Base-by-base conservation (phyloP, 2,113 vertebrate genomes). In the Chitala chitala region DNA sequence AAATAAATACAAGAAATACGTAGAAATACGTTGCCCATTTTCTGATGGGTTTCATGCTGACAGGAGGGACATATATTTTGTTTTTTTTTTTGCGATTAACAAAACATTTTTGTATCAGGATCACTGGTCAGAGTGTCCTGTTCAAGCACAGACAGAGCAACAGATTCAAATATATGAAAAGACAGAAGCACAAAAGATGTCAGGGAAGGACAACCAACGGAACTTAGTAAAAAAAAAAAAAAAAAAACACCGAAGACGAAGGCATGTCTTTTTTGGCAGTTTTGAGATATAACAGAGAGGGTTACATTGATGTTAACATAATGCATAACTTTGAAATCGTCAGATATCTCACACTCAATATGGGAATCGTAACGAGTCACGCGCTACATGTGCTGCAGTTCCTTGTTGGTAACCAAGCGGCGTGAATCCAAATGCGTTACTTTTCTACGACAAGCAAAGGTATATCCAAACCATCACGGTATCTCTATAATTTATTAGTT, bases 401-500 rank as follows among this genome's bases (percentile, higher is more conserved):
- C 31, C 59, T 63, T 8, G 59, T 58, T 46, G 44, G 46, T 46
- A 64, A 65, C 51, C 44, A 38, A 31, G 63, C 40, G 50, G 29
- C 54, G 44, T 50, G 31, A 53, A 10, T 53, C 48, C 63, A 74
- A 74, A 74, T 20, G 64, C n/a, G 44, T 70, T 29, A 63, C 55
- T 75, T 59, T 75, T 63, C 66, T 75, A 40, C 59, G 29, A 75
- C 61, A 61, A 59, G 54, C 66, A 59, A 75, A 61, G 70, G 70
- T 44, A 61, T 20, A 61, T 58, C 36, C 64, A 70, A 1, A 33
- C 31, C 31, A 61, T 55, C 74, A 40, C 50, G 63, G 46, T 48
- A 31, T 69, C 29, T 42, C 68, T 22, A 22, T 51, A 26, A 33
- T 44, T 17, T 44, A 7, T 40, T 44, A 42, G 33, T 51, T 42